Evolutionary conservation across 2,888 invertebrate species (phyloP).

Genomic region (Isotomurus palustris): DNA sequence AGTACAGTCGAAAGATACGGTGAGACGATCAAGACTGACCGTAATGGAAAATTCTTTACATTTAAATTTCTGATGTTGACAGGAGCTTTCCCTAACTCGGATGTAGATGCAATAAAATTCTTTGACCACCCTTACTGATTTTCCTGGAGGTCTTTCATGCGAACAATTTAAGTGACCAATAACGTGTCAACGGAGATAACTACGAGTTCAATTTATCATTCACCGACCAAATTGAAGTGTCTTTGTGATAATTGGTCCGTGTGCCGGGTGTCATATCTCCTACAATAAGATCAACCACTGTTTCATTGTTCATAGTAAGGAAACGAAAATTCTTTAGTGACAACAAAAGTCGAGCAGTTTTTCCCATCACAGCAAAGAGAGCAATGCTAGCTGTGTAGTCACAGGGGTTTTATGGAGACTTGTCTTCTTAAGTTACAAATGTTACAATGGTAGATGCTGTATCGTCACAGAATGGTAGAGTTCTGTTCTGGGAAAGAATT

Average conservation of each 20-base stretch:
- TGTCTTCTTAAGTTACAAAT: too few relatives aligned
- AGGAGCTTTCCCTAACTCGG: background rate
- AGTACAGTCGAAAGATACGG: too few relatives aligned
- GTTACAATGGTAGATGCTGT: too few relatives aligned
- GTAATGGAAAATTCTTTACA: too few relatives aligned
- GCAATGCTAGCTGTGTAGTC: too few relatives aligned
- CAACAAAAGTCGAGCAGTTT: too few relatives aligned
- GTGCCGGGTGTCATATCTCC: constrained; percentile 12
- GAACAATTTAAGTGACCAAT: constrained; percentile 45
- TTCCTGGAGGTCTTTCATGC: constrained; percentile 36
- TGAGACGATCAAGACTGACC: too few relatives aligned
- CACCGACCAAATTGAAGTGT: constrained; percentile 15
- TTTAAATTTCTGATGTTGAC: too few relatives aligned
- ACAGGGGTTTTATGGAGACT: too few relatives aligned
- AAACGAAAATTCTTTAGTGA: too few relatives aligned
- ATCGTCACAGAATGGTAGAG: background rate
- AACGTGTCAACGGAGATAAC: constrained; percentile 44
- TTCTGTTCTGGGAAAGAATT: constrained; percentile 13
- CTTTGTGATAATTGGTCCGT: constrained; percentile 21
- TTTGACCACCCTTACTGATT: background rate
- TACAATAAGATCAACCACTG: too few relatives aligned
- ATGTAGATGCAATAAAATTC: constrained; percentile 18
- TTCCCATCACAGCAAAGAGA: too few relatives aligned
- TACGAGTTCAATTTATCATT: constrained; percentile 35
- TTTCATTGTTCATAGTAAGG: background rate